Evolutionary conservation across 2,113 vertebrate species (phyloP).

Genomic region (Mus spicilegus): DNA sequence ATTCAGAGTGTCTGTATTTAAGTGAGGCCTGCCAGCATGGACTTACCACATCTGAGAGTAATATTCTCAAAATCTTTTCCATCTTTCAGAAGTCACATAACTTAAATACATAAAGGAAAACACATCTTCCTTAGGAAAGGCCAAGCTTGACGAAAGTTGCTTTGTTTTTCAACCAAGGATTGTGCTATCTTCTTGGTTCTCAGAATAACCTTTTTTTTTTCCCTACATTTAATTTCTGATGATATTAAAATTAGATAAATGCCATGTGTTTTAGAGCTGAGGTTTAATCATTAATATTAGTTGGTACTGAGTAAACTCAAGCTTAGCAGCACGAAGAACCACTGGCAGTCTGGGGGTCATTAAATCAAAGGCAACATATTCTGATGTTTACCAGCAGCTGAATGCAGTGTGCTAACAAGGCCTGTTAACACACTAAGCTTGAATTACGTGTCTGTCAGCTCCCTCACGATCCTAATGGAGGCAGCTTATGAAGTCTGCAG

Average conservation of each 20-base stretch:
- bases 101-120: slow-evolving; percentile 2
- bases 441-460: slow-evolving; percentile 72
- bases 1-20: slow-evolving; percentile 41
- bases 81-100: slow-evolving; percentile 63
- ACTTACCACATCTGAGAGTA: slow-evolving; percentile 71
- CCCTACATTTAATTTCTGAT: slow-evolving; percentile 60
- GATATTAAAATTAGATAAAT: slow-evolving; percentile 47
- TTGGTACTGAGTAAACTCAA: slow-evolving; percentile 58
- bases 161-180: slow-evolving; percentile 38
- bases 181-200: slow-evolving; percentile 47
- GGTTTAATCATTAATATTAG: slow-evolving; percentile 72
- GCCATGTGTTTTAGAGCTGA: slow-evolving; percentile 47
- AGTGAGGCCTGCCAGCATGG: background rate
- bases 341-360: slow-evolving; percentile 35
- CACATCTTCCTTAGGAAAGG: slow-evolving; percentile 43
- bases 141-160: slow-evolving; percentile 40
- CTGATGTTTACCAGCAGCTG: slow-evolving; percentile 53
- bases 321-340: slow-evolving; percentile 58
- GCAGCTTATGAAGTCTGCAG: slow-evolving; percentile 72
- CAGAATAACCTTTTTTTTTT: background rate
- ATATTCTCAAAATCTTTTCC: slow-evolving; percentile 76
- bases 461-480: slow-evolving; percentile 54
- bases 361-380: slow-evolving; percentile 64
- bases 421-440: slow-evolving; percentile 64
- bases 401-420: slow-evolving; percentile 68